phyloP scores from a whole-genome alignment of 2,797 vertebrate genomes.

The Poecile montanus region DNA sequence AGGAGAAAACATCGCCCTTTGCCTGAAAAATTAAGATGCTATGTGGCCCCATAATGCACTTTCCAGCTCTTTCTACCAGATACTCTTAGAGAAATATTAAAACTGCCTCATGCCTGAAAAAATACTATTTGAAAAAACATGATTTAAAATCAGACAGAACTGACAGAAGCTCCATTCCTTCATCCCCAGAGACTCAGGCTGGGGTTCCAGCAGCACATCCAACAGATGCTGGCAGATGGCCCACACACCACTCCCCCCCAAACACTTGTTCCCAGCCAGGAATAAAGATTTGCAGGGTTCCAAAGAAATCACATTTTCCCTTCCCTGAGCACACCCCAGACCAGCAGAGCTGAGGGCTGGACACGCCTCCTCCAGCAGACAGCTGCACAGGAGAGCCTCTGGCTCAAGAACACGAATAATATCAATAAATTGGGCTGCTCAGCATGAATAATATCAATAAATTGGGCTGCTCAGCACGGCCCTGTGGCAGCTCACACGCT shows the following conservation, averaged over 20 bases:
- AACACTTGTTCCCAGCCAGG: neutral
- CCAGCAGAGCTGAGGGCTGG: accelerated
- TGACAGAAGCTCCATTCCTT: neutral
- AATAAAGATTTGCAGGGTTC: neutral
- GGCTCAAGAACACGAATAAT: accelerated
- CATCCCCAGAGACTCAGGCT: neutral
- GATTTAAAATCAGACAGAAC: neutral
- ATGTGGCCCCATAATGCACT: neutral
- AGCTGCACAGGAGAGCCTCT: neutral
- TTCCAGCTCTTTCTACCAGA: neutral
- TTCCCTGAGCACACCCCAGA: neutral
- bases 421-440: neutral
- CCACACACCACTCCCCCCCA: neutral
- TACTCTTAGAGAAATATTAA: neutral
- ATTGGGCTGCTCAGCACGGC: neutral
- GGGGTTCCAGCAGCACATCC: neutral
- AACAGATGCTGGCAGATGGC: neutral
- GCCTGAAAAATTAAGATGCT: neutral
- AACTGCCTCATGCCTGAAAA: neutral
- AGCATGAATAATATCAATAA: neutral
- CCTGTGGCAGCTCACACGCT: neutral
- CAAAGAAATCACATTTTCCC: neutral
- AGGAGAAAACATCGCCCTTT: neutral
- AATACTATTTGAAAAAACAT: neutral
- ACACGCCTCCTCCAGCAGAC: accelerated